Evolutionary conservation across 2,113 vertebrate genomes (phyloP).

Genomic region (Chionis minor): DNA sequence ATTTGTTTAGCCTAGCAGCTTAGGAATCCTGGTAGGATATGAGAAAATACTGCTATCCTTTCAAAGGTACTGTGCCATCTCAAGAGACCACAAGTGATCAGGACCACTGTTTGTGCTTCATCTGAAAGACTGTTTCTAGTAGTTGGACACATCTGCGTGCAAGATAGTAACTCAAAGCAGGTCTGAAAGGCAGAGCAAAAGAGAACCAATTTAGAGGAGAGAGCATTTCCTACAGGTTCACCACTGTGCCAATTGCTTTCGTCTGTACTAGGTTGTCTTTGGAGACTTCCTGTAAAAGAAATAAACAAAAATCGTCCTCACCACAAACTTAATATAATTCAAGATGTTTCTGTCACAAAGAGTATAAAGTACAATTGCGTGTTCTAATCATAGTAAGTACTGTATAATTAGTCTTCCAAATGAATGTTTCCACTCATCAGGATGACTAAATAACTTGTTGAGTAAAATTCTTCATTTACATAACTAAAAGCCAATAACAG

Average conservation of each 20-base stretch:
- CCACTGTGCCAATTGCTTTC: not conserved
- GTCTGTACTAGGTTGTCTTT: not conserved
- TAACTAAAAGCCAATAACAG: constrained; percentile 71
- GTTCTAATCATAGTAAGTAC: constrained; percentile 62
- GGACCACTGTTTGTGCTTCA: not conserved
- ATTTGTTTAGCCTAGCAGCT: not conserved
- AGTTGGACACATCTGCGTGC: not conserved
- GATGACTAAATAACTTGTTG: constrained; percentile 76
- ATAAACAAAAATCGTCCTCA: constrained; percentile 3
- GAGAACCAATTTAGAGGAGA: not conserved
- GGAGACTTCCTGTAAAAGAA: not conserved
- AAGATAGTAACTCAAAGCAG: not conserved
- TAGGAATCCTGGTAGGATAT: not conserved
- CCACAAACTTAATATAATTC: constrained; percentile 7
- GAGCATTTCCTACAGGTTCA: not conserved
- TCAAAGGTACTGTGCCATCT: not conserved
- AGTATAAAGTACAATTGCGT: constrained; percentile 7
- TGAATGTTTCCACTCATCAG: constrained; percentile 71
- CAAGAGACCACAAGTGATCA: not conserved
- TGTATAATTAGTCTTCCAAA: constrained; percentile 73
- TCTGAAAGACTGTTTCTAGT: not conserved
- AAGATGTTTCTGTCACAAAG: not conserved
- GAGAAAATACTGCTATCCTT: not conserved
- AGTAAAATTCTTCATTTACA: constrained; percentile 70
- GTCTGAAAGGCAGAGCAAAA: constrained; percentile 1